phyloP scores from a whole-genome alignment of 1,140 invertebrate species.

The Manduca sexta region DNA sequence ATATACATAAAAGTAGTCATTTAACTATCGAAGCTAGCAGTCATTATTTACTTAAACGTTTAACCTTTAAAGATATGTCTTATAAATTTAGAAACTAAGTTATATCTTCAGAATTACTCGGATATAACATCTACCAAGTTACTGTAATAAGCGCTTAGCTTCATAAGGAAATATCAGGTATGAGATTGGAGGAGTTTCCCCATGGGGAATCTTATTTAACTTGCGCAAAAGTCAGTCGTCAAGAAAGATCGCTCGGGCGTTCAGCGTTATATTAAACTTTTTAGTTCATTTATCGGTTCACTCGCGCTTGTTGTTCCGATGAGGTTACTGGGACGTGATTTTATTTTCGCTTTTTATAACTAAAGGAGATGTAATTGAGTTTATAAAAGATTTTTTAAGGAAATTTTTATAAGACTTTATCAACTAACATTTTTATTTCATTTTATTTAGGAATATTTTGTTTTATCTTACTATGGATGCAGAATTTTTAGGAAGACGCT shows the following conservation, averaged over 20 bases:
- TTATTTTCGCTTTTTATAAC: neutral
- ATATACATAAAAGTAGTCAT: too few species aligned
- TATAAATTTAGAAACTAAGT: neutral
- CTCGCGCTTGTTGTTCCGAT: constrained; percentile 4
- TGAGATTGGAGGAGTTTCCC: constrained; percentile 15
- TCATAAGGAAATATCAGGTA: neutral
- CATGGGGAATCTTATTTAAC: constrained; percentile 25
- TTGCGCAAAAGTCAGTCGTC: constrained; percentile 16
- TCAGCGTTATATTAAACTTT: constrained; percentile 21
- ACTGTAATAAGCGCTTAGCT: neutral
- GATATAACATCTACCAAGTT: neutral
- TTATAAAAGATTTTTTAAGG: neutral
- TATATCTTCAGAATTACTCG: neutral
- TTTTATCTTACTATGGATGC: too few species aligned
- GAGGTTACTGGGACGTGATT: neutral
- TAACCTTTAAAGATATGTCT: too few species aligned
- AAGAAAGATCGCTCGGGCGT: constrained; percentile 20
- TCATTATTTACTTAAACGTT: too few species aligned
- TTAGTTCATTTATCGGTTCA: constrained; percentile 24
- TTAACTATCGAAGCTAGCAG: too few species aligned
- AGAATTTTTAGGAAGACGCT: too few species aligned
- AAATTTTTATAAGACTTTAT: neutral
- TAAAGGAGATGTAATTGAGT: neutral
- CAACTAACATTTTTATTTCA: too few species aligned
- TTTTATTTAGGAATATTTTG: too few species aligned